Percentiles rank a stretch among this genome's conserved stretches.
phyloP scores from a whole-genome alignment of 2,113 vertebrate species.

The Eudorcas thomsonii region DNA sequence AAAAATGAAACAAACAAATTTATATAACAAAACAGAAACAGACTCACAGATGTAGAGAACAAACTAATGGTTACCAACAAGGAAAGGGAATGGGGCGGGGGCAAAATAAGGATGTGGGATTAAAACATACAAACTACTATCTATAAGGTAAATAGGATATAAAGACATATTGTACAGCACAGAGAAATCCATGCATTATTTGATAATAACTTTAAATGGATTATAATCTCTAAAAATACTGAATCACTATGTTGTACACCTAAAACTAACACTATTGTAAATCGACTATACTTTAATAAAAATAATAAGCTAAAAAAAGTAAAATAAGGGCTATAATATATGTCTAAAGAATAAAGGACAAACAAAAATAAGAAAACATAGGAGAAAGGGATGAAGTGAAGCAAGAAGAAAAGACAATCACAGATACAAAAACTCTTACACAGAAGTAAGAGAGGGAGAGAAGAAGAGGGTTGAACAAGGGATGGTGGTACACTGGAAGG shows the following conservation, averaged over 20 bases:
- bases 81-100: background rate
- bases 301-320: background rate
- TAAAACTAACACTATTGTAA: background rate
- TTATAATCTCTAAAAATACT: background rate
- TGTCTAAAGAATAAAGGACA: background rate
- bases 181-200: background rate
- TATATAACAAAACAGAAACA: background rate
- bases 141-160: background rate
- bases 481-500: fast-evolving
- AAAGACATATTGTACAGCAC: background rate
- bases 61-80: background rate
- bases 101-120: background rate
- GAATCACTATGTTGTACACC: background rate
- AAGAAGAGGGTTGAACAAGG: no score
- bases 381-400: background rate
- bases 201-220: background rate
- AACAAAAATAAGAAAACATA: background rate
- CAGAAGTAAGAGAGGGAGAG: background rate
- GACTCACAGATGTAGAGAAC: background rate
- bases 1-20: background rate
- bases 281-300: background rate
- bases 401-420: background rate
- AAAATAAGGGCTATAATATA: background rate
- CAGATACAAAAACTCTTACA: background rate
- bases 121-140: background rate